These are phyloP conservation scores for Regulus satrapa DNA, from an alignment of 2,113 vertebrate genomes.

Conservation along the genomic window DNA sequence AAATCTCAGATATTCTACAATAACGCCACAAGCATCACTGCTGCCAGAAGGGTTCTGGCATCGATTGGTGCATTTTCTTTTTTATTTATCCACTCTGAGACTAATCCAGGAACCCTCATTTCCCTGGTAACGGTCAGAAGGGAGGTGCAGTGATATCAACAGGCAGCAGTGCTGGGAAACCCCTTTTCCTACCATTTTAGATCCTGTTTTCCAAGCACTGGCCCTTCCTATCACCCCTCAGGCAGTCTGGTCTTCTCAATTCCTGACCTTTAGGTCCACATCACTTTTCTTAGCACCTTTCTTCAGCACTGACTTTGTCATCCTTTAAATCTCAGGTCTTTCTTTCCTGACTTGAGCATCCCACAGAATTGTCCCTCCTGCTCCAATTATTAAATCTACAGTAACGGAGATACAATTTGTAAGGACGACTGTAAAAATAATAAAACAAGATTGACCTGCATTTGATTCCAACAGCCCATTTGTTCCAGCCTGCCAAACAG, in stretches of 20 bases:
- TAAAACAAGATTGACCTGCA: not conserved
- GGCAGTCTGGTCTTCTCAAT: not conserved
- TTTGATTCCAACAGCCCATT: constrained; percentile 9
- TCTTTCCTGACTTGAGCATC: not conserved
- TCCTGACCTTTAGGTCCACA: not conserved
- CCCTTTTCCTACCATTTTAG: not conserved
- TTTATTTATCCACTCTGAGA: not conserved
- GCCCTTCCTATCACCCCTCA: not conserved
- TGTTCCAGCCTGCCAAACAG: constrained; percentile 12
- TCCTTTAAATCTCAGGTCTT: not conserved
- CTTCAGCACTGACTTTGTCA: not conserved
- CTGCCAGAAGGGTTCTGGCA: not conserved
- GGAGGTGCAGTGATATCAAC: not conserved
- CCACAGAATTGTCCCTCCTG: not conserved
- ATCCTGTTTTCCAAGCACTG: not conserved
- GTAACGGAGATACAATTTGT: not conserved
- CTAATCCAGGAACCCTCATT: not conserved
- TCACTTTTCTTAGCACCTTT: not conserved
- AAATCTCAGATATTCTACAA: not conserved
- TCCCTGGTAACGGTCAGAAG: not conserved
- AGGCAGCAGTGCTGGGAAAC: not conserved
- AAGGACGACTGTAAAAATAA: not conserved
- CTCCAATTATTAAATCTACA: not conserved
- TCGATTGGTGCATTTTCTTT: fast-evolving
- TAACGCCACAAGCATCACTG: not conserved